Conservation (phyloP, 1,140 invertebrate genomes). For the Acromyrmex echinatior region DNA sequence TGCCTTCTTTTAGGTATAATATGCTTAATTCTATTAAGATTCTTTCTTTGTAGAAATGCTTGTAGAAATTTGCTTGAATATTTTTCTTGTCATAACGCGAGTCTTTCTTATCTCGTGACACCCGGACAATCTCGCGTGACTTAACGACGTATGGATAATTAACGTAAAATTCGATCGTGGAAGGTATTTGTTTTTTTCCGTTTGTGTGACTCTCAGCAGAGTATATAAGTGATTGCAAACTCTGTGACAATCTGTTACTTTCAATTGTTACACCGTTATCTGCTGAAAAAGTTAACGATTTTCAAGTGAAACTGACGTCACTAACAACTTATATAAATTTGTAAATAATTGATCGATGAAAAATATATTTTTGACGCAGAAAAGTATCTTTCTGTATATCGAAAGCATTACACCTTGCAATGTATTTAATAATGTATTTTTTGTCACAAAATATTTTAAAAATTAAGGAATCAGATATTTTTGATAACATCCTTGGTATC, state of each 20-base stretch:
- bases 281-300: slow-evolving; percentile 54
- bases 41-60: slow-evolving; percentile 10
- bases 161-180: slow-evolving; percentile 83
- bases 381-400: neutral
- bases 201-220: neutral
- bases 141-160: slow-evolving; percentile 84
- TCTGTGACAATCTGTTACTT: slow-evolving; percentile 66
- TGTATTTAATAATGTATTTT: neutral
- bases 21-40: slow-evolving; percentile 26
- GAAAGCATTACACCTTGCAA: neutral
- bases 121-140: slow-evolving; percentile 74
- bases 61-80: neutral
- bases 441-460: neutral
- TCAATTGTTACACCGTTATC: slow-evolving; percentile 56
- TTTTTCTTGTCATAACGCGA: slow-evolving; percentile 71
- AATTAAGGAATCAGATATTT: neutral
- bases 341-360: slow-evolving; percentile 21
- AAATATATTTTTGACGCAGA: neutral
- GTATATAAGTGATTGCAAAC: slow-evolving; percentile 1
- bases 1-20: neutral
- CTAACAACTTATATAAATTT: slow-evolving; percentile 60
- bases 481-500: neutral
- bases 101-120: slow-evolving; percentile 65
- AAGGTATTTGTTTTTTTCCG: slow-evolving; percentile 58
- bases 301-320: slow-evolving; percentile 62